Conservation (phyloP, 2,888 invertebrate species). For the Chrysolina americana region DNA sequence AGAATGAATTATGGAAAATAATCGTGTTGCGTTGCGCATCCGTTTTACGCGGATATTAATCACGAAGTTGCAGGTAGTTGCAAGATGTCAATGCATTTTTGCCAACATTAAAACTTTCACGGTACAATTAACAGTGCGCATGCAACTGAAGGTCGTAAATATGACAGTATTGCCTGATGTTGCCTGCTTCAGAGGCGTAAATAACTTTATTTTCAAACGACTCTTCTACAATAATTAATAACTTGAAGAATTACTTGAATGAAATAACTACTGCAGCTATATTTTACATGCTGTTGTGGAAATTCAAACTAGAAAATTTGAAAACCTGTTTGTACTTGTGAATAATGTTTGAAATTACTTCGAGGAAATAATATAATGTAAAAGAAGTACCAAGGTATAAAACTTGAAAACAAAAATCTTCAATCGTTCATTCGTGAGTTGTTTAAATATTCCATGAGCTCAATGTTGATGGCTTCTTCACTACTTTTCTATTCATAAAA, state of each 20-base stretch:
- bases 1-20: constrained; percentile 27
- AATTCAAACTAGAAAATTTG: neutral
- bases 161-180: constrained; percentile 46
- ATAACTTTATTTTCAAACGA: constrained; percentile 60
- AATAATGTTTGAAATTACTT: neutral
- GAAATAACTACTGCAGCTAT: constrained; percentile 6
- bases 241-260: constrained; percentile 14
- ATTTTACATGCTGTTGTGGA: neutral
- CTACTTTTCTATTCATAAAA: too few relatives aligned
- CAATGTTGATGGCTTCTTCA: too few relatives aligned
- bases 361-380: too few relatives aligned
- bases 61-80: constrained; percentile 34
- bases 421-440: too few relatives aligned
- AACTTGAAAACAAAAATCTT: too few relatives aligned
- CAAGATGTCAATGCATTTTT: constrained; percentile 36
- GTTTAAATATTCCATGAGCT: too few relatives aligned
- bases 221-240: constrained; percentile 39
- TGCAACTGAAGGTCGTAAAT: constrained; percentile 53
- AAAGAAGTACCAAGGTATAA: too few relatives aligned
- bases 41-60: constrained; percentile 36
- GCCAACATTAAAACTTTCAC: constrained; percentile 35
- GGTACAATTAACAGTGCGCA: constrained; percentile 51
- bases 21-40: constrained; percentile 34
- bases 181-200: constrained; percentile 61
- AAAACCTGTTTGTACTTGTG: neutral